Evolutionary conservation across 1,140 invertebrate genomes (phyloP).

Genomic region (Diabrotica undecimpunctata): DNA sequence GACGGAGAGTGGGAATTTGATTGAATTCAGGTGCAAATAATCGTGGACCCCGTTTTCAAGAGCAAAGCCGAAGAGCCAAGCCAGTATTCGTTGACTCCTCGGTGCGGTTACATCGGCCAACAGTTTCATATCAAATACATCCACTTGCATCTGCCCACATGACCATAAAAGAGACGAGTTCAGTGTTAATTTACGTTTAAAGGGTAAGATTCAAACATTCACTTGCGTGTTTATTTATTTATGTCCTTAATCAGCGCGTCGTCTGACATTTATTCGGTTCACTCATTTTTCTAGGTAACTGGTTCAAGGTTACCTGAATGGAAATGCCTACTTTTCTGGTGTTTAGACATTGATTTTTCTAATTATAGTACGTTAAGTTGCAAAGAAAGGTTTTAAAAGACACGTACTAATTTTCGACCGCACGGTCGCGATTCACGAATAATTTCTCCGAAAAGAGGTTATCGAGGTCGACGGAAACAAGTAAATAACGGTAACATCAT

Average conservation of each 20-base stretch:
- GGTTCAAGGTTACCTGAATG: background rate
- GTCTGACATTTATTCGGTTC: background rate
- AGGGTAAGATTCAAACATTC: conserved; percentile 4
- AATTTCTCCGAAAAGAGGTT: background rate
- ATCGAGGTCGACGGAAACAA: background rate
- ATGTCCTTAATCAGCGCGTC: background rate
- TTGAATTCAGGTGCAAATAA: conserved; percentile 14
- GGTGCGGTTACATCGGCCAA: background rate
- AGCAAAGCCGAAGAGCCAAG: conserved; percentile 7
- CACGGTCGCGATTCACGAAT: too few species aligned
- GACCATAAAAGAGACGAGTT: background rate
- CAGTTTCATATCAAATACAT: conserved; percentile 3
- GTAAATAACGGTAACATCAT: background rate
- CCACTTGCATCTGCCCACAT: conserved; percentile 3
- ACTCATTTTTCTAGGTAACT: background rate
- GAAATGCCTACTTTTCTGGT: background rate
- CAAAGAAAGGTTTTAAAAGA: background rate
- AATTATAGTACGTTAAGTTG: background rate
- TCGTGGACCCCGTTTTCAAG: conserved; percentile 9
- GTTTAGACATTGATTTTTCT: background rate
- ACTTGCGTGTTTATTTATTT: background rate
- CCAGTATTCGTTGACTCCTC: conserved; percentile 10
- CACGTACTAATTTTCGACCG: background rate
- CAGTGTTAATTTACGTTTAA: background rate
- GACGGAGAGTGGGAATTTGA: conserved; percentile 6